A percentile compares a stretch with the other conserved stretches of the same genome.
These are phyloP conservation scores for Amblyopsis rosae DNA, from an alignment of 2,113 vertebrate species.

Conservation along the genomic window DNA sequence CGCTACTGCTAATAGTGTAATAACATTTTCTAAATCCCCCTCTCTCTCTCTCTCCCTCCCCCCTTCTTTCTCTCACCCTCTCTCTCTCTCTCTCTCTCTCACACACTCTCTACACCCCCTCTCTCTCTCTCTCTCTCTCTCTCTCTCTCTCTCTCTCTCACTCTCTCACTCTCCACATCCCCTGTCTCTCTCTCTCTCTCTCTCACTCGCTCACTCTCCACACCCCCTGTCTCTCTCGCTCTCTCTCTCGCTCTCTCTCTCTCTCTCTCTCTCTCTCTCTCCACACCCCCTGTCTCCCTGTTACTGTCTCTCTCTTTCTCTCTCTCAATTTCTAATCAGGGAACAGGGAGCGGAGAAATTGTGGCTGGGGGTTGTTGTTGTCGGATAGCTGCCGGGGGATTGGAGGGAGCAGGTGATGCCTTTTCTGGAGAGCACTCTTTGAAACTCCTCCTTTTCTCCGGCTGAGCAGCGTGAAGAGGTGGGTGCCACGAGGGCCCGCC, in stretches of 20 bases:
- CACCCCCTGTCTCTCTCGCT: background rate
- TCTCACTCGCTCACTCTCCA: conserved; percentile 11
- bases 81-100: background rate
- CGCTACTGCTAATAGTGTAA: conserved; percentile 8
- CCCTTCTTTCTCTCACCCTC: background rate
- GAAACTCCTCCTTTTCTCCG: conserved; percentile 80
- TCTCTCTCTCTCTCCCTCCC: conserved; percentile 12
- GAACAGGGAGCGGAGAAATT: conserved; percentile 16
- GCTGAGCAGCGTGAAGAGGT: conserved; percentile 82
- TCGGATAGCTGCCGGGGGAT: conserved; percentile 63
- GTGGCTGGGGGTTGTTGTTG: conserved; percentile 34
- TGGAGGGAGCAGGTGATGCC: conserved; percentile 80
- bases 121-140: background rate
- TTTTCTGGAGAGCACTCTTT: conserved; percentile 81
- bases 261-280: conserved; percentile 22
- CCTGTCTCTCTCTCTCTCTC: conserved; percentile 17
- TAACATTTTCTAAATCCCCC: conserved; percentile 38
- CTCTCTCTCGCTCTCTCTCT: conserved; percentile 9
- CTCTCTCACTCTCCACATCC: conserved; percentile 33
- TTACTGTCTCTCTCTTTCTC: conserved; percentile 15
- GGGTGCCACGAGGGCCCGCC: conserved; percentile 76
- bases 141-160: conserved; percentile 24
- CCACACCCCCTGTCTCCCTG: background rate
- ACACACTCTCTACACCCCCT: too few species aligned
- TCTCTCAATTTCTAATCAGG: conserved; percentile 6